Evolutionary conservation across 2,797 vertebrate species (phyloP).

Genomic region (Cyprinella venusta): DNA sequence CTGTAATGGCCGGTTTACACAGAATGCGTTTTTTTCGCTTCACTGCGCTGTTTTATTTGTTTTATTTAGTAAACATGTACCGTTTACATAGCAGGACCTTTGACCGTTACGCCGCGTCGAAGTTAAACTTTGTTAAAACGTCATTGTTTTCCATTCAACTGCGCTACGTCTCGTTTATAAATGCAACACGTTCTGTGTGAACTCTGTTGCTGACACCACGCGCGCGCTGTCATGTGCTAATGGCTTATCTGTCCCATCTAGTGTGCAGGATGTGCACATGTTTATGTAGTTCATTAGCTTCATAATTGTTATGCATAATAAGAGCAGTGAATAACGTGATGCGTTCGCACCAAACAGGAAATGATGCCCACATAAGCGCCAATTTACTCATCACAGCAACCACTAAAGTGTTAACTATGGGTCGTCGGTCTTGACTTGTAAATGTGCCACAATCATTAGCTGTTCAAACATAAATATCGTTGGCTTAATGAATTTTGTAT

Average conservation of each 20-base stretch:
- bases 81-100: not conserved
- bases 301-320: not conserved
- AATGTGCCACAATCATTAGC: constrained; percentile 39
- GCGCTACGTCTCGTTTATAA: not conserved
- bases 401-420: constrained; percentile 26
- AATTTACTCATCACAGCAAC: not conserved
- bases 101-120: not conserved
- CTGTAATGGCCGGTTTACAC: not conserved
- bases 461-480: constrained; percentile 18
- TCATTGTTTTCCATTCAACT: not conserved
- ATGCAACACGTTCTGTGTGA: not conserved
- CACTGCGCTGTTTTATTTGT: not conserved
- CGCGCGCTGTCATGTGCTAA: not conserved
- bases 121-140: not conserved
- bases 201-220: no score
- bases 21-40: not conserved
- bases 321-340: not conserved
- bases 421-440: not conserved
- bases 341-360: constrained; percentile 28
- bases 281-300: not conserved
- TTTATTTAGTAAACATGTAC: not conserved
- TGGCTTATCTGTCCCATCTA: not conserved
- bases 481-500: not conserved
- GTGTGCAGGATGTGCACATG: not conserved
- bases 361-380: not conserved